Evolutionary conservation across 2,113 vertebrate species (phyloP), one percentile per base, ranked within the genome.

Genomic region (Regulus satrapa): DNA sequence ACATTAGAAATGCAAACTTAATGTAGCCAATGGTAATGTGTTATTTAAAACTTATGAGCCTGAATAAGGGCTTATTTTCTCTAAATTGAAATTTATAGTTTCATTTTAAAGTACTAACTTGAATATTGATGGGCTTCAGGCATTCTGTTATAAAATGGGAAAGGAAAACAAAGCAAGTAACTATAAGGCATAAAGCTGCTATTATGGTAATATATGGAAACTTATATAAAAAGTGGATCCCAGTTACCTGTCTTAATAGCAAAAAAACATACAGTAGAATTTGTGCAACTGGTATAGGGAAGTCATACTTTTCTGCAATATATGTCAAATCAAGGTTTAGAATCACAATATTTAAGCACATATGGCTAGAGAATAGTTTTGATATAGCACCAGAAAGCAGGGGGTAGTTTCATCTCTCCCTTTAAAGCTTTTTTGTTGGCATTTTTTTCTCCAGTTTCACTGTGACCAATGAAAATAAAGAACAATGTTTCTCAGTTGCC

Each of bases 1-100:
- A 95, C 95, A 98, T 98, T 98, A 98, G 97, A 98, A 98, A 98
- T 98, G 98, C 98, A 98, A 98, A 98, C 97, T 94, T 92, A 97
- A 96, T 97, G 97, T 96, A 97, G 97, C 97, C 97, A 95, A 98
- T 97, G 96, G 97, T 97, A 97, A 98, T 98, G 96, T 98, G 98
- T 98, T 98, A 98, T 98, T 98, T 98, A 98, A 98, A 98, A 98
- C 98, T 97, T 98, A 98, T 98, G 97, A 97, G 97, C 97, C 97
- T 97, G 98, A 98, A 98, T 97, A 97, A 98, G 97, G 97, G 95
- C 97, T 97, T 98, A 98, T 98, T 98, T 98, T 98, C 98, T 98
- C 97, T 96, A 98, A 98, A 99, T 98, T 98, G 98, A 98, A 98
- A 98, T 98, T 98, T 98, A 98, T 98, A 98, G 98, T 98, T 98